Percentiles rank a stretch among this genome's conserved stretches.
phyloP scores from a whole-genome alignment of 2,797 vertebrate genomes.

The Fratercula arctica region DNA sequence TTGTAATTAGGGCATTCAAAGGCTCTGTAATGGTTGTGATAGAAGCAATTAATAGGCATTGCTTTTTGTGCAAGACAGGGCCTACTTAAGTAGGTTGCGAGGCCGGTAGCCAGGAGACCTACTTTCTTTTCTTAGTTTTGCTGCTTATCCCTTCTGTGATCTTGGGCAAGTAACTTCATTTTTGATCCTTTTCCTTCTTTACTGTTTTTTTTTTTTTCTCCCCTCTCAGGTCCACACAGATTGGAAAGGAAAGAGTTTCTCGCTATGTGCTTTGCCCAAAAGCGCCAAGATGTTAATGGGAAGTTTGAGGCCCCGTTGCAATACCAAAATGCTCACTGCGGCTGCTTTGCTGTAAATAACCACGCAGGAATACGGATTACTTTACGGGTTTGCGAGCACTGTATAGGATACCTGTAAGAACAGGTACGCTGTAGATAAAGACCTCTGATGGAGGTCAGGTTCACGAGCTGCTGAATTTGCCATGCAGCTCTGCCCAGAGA shows the following conservation, averaged over 20 bases:
- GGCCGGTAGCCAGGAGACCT: neutral
- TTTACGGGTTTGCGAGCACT: neutral
- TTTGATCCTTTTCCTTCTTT: neutral
- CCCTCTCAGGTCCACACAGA: neutral
- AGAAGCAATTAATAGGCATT: constrained; percentile 23
- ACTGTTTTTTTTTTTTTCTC: neutral
- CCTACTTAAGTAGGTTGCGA: neutral
- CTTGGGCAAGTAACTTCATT: neutral
- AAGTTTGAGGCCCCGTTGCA: neutral
- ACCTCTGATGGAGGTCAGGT: neutral
- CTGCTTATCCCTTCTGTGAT: neutral
- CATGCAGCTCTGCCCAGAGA: neutral
- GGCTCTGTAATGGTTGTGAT: neutral
- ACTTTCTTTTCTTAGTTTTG: neutral
- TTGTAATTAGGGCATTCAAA: constrained; percentile 18
- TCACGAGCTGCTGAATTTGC: neutral
- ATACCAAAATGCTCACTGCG: neutral
- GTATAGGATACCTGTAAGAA: neutral
- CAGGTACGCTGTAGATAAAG: neutral
- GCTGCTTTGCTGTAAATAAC: neutral
- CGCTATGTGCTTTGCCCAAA: neutral
- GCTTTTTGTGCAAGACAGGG: neutral
- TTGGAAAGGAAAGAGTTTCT: neutral
- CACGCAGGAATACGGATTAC: neutral
- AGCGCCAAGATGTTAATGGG: neutral